Base-by-base conservation (phyloP, 23 tunicate species). In the Diplosoma virens region DNA sequence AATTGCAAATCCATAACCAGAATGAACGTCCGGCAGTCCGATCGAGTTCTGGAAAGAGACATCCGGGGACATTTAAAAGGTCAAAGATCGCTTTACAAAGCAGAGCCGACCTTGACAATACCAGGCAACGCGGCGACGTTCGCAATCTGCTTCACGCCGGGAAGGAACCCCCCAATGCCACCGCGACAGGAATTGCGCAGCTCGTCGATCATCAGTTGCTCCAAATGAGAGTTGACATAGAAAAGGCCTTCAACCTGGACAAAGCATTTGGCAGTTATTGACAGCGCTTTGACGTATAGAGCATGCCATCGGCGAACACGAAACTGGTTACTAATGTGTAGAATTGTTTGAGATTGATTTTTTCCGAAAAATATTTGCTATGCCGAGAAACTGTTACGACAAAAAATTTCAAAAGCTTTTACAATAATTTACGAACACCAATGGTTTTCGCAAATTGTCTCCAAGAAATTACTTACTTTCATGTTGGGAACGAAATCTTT, bases 111-210 rank as follows among this genome's bases (percentile, higher is more conserved):
- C 85, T 88, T 89, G 30, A 95, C 96, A 64, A 95, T 95, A 1
- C 99, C 99, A 45, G 99, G 99, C 27, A 95, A 65, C 9, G 96
- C 99, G 0, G 99, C 99, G 0, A 95, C 99, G 82, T 95, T 95
- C 2, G 99, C 99, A 47, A 95, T 84, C 45, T 95, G 99, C 75
- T 95, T 95, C 37, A 95, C 95, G 0, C 97, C 99, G 1, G 99
- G 99, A 30, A 95, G 84, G 59, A 95, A 95, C 0, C 96, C 96
- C 26, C 96, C 96, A 21, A 81, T 82, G 25, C 79, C 79, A 3
- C 95, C 99, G 20, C 75, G 33, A 61, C 99, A 95, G 6, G 96
- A 89, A 72, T 85, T 84, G 35, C 89, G 58, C 18, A 89, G 81
- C 47, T 95, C 99, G 30, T 95, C 99, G 23, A 95, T 68, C 99